phyloP scores from a whole-genome alignment of 1,140 invertebrate species.

The Caenorhabditis tropicalis region DNA sequence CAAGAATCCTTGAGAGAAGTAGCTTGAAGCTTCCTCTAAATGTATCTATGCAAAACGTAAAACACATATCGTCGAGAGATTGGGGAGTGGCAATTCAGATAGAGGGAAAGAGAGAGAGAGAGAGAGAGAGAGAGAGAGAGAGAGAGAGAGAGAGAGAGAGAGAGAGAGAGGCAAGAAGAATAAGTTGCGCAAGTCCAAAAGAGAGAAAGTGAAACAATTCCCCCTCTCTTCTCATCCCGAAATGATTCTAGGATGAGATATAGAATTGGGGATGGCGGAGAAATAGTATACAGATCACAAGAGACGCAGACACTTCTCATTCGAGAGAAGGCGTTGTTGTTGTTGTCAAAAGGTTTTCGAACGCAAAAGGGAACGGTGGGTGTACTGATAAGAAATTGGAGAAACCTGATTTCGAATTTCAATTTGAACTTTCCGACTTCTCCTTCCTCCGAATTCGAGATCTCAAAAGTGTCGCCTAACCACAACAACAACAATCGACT shows the following conservation, averaged over 20 bases:
- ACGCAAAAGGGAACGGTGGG: not conserved
- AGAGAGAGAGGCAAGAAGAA: too few species aligned
- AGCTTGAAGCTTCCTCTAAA: not conserved
- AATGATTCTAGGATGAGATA: conserved; percentile 33
- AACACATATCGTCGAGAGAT: not conserved
- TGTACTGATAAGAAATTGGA: not conserved
- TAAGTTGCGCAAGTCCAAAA: not conserved
- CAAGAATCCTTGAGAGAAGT: conserved; percentile 33
- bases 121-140: not conserved
- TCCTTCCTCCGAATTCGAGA: not conserved
- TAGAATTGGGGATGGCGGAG: too few species aligned
- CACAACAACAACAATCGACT: not conserved
- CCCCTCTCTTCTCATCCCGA: not conserved
- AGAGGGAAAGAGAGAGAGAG: too few species aligned
- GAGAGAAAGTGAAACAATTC: conserved; percentile 40
- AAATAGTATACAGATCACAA: not conserved
- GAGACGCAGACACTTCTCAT: not conserved
- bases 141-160: not conserved
- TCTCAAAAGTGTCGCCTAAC: not conserved
- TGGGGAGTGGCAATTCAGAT: conserved; percentile 26
- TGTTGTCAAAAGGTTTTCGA: not conserved
- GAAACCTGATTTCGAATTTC: conserved; percentile 23
- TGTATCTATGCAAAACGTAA: not conserved
- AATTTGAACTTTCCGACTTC: not conserved
- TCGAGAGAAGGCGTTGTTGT: not conserved